Evolutionary conservation across 2,113 vertebrate species (phyloP).

Genomic region (Istiophorus platypterus): DNA sequence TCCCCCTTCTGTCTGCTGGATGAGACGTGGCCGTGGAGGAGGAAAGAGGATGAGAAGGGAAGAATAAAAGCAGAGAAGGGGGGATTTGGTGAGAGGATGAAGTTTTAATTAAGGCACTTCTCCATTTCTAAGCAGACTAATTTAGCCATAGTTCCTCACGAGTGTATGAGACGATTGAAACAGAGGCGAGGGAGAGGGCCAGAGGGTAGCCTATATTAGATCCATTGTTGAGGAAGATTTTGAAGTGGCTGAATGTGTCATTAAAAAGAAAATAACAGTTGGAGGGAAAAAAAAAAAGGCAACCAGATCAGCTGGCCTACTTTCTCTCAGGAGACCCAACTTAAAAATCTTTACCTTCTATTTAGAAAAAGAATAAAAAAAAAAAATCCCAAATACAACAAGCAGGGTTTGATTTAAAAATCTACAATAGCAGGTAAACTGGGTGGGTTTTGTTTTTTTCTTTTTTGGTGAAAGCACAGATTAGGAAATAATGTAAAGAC

Average conservation of each 20-base stretch:
- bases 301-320: slow-evolving; percentile 18
- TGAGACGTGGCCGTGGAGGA: slow-evolving; percentile 61
- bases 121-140: slow-evolving; percentile 74
- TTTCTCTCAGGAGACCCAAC: slow-evolving; percentile 19
- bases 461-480: neutral
- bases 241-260: slow-evolving; percentile 65
- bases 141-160: slow-evolving; percentile 77
- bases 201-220: slow-evolving; percentile 66
- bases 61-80: slow-evolving; percentile 61
- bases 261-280: slow-evolving; percentile 71
- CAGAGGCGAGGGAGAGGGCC: slow-evolving; percentile 68
- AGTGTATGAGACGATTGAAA: slow-evolving; percentile 74
- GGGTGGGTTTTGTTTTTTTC: neutral
- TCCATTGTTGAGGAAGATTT: slow-evolving; percentile 64
- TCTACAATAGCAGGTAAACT: slow-evolving; percentile 6
- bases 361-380: too few species aligned
- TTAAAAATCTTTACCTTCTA: neutral
- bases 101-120: slow-evolving; percentile 84
- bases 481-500: slow-evolving; percentile 38
- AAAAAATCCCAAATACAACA: neutral
- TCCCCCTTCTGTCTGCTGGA: slow-evolving; percentile 67
- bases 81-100: slow-evolving; percentile 70
- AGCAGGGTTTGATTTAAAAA: neutral
- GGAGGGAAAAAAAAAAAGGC: slow-evolving; percentile 6
- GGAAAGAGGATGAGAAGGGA: slow-evolving; percentile 62